phyloP scores from a whole-genome alignment of 2,888 invertebrate genomes.

The Toxonevra muliebris region DNA sequence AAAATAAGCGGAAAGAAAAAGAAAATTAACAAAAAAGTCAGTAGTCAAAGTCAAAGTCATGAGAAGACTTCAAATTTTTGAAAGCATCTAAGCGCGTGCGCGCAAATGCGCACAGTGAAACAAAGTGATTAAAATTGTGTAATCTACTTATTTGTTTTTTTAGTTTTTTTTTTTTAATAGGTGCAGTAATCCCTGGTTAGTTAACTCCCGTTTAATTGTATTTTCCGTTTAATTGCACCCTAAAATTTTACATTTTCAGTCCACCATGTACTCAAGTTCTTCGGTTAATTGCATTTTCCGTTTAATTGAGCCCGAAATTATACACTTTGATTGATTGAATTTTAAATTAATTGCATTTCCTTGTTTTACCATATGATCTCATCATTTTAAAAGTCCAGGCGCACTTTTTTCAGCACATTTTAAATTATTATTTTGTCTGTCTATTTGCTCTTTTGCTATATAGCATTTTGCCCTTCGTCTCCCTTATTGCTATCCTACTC shows the following conservation, averaged over 20 bases:
- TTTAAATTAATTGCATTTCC: slow-evolving; percentile 35
- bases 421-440: slow-evolving; percentile 2
- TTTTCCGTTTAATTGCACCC: too few relatives aligned
- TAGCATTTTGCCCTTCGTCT: background rate
- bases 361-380: slow-evolving; percentile 1
- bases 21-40: slow-evolving; percentile 2
- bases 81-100: background rate
- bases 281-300: too few relatives aligned
- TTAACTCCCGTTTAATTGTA: too few relatives aligned
- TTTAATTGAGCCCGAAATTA: too few relatives aligned
- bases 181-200: too few relatives aligned
- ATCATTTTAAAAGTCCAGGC: slow-evolving; percentile 8
- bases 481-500: background rate
- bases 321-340: slow-evolving; percentile 19
- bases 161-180: too few relatives aligned
- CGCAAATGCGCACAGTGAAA: slow-evolving; percentile 2
- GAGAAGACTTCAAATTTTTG: background rate
- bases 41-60: slow-evolving; percentile 3
- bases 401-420: slow-evolving; percentile 4
- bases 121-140: background rate
- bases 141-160: too few relatives aligned
- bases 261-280: too few relatives aligned
- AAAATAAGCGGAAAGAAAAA: slow-evolving; percentile 5
- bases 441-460: too few relatives aligned
- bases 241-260: too few relatives aligned